Evolutionary conservation across 2,888 invertebrate species (phyloP).

Genomic region (Alloscopus bannaensis): DNA sequence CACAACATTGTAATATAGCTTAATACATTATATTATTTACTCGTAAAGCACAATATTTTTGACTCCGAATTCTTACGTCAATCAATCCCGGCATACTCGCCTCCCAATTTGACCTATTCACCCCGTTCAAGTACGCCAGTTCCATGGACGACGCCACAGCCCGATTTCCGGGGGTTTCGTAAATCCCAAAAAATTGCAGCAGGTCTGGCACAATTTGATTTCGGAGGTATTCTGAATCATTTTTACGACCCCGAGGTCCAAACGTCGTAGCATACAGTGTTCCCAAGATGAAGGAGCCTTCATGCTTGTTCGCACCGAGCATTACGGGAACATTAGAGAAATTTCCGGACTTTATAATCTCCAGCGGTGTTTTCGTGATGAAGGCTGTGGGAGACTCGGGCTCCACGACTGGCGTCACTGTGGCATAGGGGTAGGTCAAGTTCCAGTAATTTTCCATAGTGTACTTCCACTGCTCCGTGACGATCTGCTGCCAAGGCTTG

Average conservation of each 20-base stretch:
- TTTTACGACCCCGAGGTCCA: slow-evolving; percentile 31
- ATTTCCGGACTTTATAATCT: slow-evolving; percentile 52
- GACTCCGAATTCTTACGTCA: too few relatives aligned
- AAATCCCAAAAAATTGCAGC: slow-evolving; percentile 32
- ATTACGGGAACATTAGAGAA: slow-evolving; percentile 56
- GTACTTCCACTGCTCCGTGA: not conserved
- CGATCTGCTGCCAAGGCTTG: slow-evolving; percentile 7
- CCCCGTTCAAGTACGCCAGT: slow-evolving; percentile 53
- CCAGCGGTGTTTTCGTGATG: slow-evolving; percentile 53
- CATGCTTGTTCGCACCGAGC: slow-evolving; percentile 62
- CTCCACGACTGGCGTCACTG: slow-evolving; percentile 57
- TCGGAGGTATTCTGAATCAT: slow-evolving; percentile 55
- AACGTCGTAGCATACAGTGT: slow-evolving; percentile 31
- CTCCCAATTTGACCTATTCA: slow-evolving; percentile 50
- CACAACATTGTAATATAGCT: too few relatives aligned
- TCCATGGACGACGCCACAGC: slow-evolving; percentile 45
- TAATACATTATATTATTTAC: too few relatives aligned
- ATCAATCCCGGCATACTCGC: slow-evolving; percentile 65
- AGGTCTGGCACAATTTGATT: slow-evolving; percentile 53
- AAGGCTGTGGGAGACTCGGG: slow-evolving; percentile 64
- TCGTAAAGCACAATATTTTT: too few relatives aligned
- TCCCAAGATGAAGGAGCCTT: slow-evolving; percentile 53
- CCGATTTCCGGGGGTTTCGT: slow-evolving; percentile 34
- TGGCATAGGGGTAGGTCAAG: slow-evolving; percentile 39
- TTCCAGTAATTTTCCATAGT: slow-evolving; percentile 2